A percentile compares a stretch with the other conserved stretches of the same genome.
These are phyloP conservation scores for Leiothrix lutea DNA, from an alignment of 2,113 vertebrate species.

Conservation along the genomic window DNA sequence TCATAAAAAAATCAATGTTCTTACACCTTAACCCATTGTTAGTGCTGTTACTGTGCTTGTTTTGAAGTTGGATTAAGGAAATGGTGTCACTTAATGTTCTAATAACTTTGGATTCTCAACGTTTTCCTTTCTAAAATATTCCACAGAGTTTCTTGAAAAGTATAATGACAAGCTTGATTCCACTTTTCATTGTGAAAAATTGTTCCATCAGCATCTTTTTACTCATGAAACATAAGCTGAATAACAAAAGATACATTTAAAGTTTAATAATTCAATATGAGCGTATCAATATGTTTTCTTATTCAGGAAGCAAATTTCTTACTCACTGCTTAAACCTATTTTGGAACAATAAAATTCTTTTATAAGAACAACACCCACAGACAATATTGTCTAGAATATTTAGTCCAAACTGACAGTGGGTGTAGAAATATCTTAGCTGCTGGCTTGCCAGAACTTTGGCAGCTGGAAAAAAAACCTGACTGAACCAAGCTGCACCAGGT, in stretches of 20 bases:
- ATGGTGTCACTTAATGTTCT: neutral
- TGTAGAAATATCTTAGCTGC: neutral
- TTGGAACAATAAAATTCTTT: neutral
- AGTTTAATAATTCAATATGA: neutral
- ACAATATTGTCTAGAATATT: neutral
- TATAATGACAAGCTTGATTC: neutral
- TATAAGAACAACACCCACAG: neutral
- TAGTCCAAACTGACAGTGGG: neutral
- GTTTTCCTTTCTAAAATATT: neutral
- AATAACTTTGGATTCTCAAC: neutral
- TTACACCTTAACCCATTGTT: neutral
- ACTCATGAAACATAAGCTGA: neutral
- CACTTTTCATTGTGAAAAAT: neutral
- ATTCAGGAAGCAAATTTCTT: neutral
- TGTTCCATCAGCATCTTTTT: neutral
- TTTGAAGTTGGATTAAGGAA: neutral
- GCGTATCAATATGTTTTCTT: neutral
- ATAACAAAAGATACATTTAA: neutral
- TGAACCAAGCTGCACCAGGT: neutral
- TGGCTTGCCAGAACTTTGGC: neutral
- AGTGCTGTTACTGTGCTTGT: neutral
- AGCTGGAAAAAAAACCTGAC: neutral
- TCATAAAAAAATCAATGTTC: neutral
- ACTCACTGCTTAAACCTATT: neutral
- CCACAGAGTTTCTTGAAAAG: neutral